phyloP scores from a whole-genome alignment of 2,797 vertebrate genomes.

The Hypotaenidia philippensis region DNA sequence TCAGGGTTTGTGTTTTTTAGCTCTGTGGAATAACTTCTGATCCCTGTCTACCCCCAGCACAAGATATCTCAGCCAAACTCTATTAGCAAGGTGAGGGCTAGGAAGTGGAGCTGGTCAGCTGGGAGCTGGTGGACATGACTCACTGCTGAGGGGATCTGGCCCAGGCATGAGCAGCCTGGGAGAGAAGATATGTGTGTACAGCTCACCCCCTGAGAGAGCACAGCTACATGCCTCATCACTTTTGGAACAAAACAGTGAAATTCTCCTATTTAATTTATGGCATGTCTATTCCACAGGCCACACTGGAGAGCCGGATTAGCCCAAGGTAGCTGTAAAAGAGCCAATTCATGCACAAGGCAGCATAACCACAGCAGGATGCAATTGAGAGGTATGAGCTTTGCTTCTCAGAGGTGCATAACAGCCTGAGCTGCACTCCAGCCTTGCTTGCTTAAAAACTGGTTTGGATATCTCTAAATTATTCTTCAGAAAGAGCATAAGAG shows the following conservation, averaged over 20 bases:
- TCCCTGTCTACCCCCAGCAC: neutral
- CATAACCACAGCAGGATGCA: neutral
- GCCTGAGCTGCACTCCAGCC: neutral
- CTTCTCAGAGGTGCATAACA: neutral
- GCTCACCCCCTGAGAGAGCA: neutral
- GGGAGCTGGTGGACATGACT: neutral
- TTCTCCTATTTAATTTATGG: slow-evolving; percentile 7
- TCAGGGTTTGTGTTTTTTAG: neutral
- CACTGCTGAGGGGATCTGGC: neutral
- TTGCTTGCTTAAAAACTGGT: neutral
- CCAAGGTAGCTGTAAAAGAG: slow-evolving; percentile 45
- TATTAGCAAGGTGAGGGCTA: neutral
- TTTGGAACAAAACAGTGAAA: slow-evolving; percentile 22
- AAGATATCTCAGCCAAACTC: neutral
- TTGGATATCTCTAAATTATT: neutral
- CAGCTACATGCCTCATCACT: neutral
- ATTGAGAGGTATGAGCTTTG: neutral
- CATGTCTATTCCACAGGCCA: neutral
- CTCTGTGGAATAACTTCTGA: neutral
- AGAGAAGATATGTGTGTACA: neutral
- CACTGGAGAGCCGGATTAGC: neutral
- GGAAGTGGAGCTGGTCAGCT: neutral
- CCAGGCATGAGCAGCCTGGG: neutral
- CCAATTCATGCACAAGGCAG: neutral
- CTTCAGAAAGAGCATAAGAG: neutral